Conservation (phyloP, 2,113 vertebrate genomes). For the Amblyornis subalaris region DNA sequence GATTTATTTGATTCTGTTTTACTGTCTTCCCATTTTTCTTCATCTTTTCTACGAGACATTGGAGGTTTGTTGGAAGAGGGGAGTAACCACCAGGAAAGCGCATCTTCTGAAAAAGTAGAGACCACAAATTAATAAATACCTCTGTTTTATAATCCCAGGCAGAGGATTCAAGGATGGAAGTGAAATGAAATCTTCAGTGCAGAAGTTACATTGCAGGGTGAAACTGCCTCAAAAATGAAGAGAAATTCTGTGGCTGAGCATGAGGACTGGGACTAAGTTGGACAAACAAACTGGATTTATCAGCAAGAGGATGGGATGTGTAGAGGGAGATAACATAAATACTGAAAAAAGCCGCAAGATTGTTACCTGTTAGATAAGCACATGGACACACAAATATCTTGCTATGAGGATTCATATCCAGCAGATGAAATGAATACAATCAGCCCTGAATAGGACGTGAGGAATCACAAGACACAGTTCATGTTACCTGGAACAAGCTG, state of each 20-base stretch:
- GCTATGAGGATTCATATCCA: neutral
- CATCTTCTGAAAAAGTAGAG: neutral
- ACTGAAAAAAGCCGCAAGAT: slow-evolving; percentile 11
- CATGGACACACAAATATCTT: neutral
- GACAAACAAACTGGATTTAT: neutral
- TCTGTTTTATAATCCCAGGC: neutral
- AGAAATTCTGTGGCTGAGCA: neutral
- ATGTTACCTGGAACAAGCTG: neutral
- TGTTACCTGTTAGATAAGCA: slow-evolving; percentile 8
- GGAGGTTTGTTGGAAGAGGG: neutral
- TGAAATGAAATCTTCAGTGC: neutral
- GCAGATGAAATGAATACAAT: neutral
- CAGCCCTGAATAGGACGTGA: neutral
- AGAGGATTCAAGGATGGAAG: neutral
- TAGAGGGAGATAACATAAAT: neutral
- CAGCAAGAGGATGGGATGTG: neutral
- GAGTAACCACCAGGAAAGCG: neutral
- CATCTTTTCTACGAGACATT: neutral
- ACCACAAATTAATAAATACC: neutral
- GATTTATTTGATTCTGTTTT: neutral
- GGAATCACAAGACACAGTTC: neutral
- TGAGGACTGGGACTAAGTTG: neutral
- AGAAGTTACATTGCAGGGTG: neutral
- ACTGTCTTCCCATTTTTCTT: neutral
- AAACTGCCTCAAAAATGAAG: neutral